Base-by-base conservation (phyloP, 2,888 invertebrate species). In the Cryptocephalus primarius region DNA sequence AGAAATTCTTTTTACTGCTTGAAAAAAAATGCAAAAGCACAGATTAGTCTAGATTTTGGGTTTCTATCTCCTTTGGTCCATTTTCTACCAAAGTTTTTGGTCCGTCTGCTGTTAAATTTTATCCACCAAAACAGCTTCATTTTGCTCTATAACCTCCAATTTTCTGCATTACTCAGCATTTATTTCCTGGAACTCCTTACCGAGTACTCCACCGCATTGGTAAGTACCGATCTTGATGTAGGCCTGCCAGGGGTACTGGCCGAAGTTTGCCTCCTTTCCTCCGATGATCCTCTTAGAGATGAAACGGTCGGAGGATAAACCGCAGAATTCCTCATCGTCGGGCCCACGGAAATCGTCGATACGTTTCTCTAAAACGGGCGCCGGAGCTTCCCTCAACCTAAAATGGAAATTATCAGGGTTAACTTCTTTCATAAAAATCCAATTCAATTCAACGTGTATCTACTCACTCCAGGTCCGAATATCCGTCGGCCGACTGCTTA, bases 201-300 rank as follows among this genome's bases (percentile, higher is more conserved):
- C 78, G 48, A 88, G 67, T 0, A 88, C 88, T 0, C 88, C 88
- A 1, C 89, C 88, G 59, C 88, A 89, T 60, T 88, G 88, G 61
- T 83, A 88, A 56, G 85, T 83, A 0, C 82, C 80, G 55, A 88
- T 87, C 61, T 88, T 79, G 50, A 89, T 84, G 58, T 88, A 88
- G 0, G 86, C 87, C 64, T 88, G 88, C 88, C 88, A 89, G 0
- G 89, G 88, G 61, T 86, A 85, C 71, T 87, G 87, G 0, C 81
- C 83, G 58, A 77, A 87, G 54, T 76, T 73, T 0, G 88, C 88
- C 55, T 85, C 84, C 4, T 84, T 72, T 0, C 89, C 88, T 1
- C 89, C 89, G 39, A 89, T 87, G 50, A 89, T 88, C 43, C 88
- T 72, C 64, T 86, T 87, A 61, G 82, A 81, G 14, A 79, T 74